Percentiles rank a stretch among this genome's conserved stretches.
These are phyloP conservation scores for Poecilia wingei DNA, from an alignment of 2,797 vertebrate species.

Conservation along the genomic window DNA sequence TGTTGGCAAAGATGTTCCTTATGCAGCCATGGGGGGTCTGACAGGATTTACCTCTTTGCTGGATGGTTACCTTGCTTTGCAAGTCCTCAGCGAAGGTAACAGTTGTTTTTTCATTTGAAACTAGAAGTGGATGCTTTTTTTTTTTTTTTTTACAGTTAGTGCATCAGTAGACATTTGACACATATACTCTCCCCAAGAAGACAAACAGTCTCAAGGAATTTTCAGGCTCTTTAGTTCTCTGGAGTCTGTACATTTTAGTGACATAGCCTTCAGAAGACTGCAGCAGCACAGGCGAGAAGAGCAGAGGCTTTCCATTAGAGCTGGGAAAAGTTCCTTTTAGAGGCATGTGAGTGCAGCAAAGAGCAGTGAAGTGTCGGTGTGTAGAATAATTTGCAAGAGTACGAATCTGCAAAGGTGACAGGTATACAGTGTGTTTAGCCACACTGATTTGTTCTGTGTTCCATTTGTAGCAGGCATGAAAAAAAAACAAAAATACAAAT, in stretches of 20 bases:
- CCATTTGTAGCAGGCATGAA: not conserved
- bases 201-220: not conserved
- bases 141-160: not conserved
- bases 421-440: not conserved
- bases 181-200: not conserved
- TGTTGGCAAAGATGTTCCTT: slow-evolving; percentile 86
- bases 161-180: not conserved
- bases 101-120: not conserved
- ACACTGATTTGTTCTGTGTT: not conserved
- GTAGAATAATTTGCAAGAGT: slow-evolving; percentile 5
- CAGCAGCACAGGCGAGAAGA: not conserved
- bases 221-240: slow-evolving; percentile 7
- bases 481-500: not conserved
- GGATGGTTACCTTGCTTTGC: slow-evolving; percentile 87
- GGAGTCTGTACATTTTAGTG: slow-evolving; percentile 5
- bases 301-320: slow-evolving; percentile 34
- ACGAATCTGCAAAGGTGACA: slow-evolving; percentile 10
- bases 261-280: not conserved
- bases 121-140: not conserved
- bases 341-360: slow-evolving; percentile 70
- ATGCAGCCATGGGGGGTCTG: slow-evolving; percentile 90
- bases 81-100: slow-evolving; percentile 81
- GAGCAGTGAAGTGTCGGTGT: slow-evolving; percentile 42
- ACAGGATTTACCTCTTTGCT: slow-evolving; percentile 90
- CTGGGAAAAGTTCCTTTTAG: slow-evolving; percentile 53